These are phyloP conservation scores for Cacoxenus indagator DNA, from an alignment of 2,888 invertebrate species.

Conservation along the genomic window DNA sequence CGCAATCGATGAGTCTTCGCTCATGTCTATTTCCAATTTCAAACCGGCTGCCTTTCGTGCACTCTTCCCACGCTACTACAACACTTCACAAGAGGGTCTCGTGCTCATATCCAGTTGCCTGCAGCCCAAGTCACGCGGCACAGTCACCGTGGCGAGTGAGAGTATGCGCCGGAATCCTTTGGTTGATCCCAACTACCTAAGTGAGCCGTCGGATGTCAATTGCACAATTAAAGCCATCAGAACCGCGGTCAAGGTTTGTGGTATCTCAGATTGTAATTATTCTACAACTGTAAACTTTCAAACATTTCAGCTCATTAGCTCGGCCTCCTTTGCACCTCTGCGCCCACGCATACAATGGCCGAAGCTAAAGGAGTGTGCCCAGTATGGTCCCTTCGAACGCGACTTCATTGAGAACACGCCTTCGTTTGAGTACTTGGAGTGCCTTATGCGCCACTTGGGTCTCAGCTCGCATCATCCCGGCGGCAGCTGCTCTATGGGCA, in stretches of 20 bases:
- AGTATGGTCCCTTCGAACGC: conserved; percentile 72
- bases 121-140: conserved; percentile 81
- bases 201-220: conserved; percentile 74
- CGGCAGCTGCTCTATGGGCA: conserved; percentile 83
- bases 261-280: neutral
- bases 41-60: conserved; percentile 75
- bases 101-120: conserved; percentile 77
- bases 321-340: conserved; percentile 74
- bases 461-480: conserved; percentile 85
- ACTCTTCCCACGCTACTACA: conserved; percentile 77
- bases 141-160: conserved; percentile 74
- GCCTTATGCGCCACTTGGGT: conserved; percentile 76
- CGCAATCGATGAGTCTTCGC: conserved; percentile 77
- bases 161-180: conserved; percentile 76
- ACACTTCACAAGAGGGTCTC: conserved; percentile 78
- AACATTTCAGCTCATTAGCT: conserved; percentile 69
- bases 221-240: conserved; percentile 77
- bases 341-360: conserved; percentile 79
- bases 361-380: conserved; percentile 74
- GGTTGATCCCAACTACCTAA: conserved; percentile 83
- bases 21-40: conserved; percentile 78
- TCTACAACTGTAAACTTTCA: conserved; percentile 33
- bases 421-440: conserved; percentile 75
- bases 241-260: conserved; percentile 71
- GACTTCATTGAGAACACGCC: conserved; percentile 64